Evolutionary conservation across 2,113 vertebrate genomes (phyloP).

Genomic region (Lamprologus callipterus): DNA sequence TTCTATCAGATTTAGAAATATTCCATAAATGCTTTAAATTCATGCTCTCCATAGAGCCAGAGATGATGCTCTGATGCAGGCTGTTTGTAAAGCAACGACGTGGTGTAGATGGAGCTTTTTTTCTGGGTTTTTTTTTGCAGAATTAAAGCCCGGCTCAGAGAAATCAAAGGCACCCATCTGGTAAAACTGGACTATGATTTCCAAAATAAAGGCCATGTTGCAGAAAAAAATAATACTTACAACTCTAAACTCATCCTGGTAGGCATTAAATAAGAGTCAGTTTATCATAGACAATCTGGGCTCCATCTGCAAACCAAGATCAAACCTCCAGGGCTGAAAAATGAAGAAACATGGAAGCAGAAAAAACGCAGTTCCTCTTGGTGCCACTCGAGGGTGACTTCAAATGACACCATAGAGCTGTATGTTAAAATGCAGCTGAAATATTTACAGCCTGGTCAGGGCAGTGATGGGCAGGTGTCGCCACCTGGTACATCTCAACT

Average conservation of each 20-base stretch:
- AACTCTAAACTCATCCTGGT: neutral
- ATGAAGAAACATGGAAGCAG: neutral
- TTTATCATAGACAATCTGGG: neutral
- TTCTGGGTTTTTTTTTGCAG: rapidly evolving
- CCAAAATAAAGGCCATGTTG: neutral
- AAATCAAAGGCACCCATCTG: neutral
- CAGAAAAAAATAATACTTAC: neutral
- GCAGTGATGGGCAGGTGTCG: neutral
- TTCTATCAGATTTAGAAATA: neutral
- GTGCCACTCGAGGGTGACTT: rapidly evolving
- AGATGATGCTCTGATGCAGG: neutral
- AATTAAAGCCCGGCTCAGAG: neutral
- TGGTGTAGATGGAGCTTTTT: neutral
- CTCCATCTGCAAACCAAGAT: neutral
- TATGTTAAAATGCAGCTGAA: neutral
- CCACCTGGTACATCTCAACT: rapidly evolving
- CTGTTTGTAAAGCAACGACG: neutral
- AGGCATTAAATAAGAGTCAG: neutral
- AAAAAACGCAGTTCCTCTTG: neutral
- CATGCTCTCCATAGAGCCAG: neutral
- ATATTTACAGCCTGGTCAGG: neutral
- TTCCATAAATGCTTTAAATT: neutral
- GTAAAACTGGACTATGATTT: neutral
- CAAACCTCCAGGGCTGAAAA: neutral
- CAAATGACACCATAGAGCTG: neutral